These are phyloP conservation scores for Cephus cinctus DNA, from an alignment of 1,140 invertebrate genomes.

Conservation along the genomic window DNA sequence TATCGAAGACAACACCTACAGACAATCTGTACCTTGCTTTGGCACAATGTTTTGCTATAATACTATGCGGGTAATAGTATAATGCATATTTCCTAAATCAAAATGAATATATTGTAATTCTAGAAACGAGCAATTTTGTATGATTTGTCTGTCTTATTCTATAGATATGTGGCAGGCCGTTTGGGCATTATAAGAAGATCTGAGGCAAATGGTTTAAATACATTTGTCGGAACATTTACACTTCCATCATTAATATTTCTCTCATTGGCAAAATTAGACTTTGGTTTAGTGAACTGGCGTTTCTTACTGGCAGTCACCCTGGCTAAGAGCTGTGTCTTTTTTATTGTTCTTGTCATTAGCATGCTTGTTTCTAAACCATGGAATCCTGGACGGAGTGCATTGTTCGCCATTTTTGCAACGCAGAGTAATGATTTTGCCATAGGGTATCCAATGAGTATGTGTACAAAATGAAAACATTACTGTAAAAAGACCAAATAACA, in stretches of 20 bases:
- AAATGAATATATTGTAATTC: too few relatives aligned
- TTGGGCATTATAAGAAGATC: slow-evolving; percentile 78
- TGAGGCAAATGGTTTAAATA: slow-evolving; percentile 89
- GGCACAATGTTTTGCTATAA: slow-evolving; percentile 88
- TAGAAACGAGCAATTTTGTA: slow-evolving; percentile 7
- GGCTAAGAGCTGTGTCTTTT: slow-evolving; percentile 84
- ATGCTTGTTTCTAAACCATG: slow-evolving; percentile 75
- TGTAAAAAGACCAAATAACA: slow-evolving; percentile 1
- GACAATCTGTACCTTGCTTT: slow-evolving; percentile 67
- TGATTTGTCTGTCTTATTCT: slow-evolving; percentile 40
- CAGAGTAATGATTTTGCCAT: slow-evolving; percentile 98
- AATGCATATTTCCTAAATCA: slow-evolving; percentile 13
- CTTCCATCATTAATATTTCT: slow-evolving; percentile 90
- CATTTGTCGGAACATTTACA: slow-evolving; percentile 91
- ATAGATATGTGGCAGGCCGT: slow-evolving; percentile 86
- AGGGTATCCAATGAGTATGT: slow-evolving; percentile 92
- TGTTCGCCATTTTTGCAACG: slow-evolving; percentile 94
- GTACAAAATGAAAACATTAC: slow-evolving; percentile 9
- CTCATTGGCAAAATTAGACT: slow-evolving; percentile 83
- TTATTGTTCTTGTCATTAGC: slow-evolving; percentile 77
- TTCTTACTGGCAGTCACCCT: slow-evolving; percentile 85
- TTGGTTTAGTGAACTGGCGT: slow-evolving; percentile 83
- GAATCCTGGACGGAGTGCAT: slow-evolving; percentile 80
- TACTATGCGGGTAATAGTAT: slow-evolving; percentile 76
- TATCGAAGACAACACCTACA: background rate